Evolutionary conservation across 2,888 invertebrate species (phyloP).

Genomic region (Melinaea marsaeus): DNA sequence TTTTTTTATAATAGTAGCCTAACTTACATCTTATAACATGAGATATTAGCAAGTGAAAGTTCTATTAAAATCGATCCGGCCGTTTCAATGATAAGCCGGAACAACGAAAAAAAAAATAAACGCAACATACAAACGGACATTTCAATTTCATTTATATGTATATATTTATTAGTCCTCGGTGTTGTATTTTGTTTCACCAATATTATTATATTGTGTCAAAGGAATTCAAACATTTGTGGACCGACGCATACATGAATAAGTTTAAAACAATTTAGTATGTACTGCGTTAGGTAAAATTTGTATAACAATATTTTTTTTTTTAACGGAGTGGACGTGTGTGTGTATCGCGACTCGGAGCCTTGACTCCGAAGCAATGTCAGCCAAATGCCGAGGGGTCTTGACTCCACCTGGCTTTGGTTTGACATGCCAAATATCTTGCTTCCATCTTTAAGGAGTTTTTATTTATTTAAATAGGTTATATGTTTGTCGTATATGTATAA

Average conservation of each 20-base stretch:
- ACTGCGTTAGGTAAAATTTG: conserved; percentile 27
- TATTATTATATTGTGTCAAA: conserved; percentile 11
- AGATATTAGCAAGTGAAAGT: no score
- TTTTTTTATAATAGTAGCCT: background rate
- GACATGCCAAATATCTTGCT: conserved; percentile 18
- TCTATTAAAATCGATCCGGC: no score
- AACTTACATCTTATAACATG: no score
- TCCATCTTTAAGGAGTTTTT: no score
- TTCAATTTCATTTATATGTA: no score
- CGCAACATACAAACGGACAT: no score
- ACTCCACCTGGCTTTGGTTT: conserved; percentile 22
- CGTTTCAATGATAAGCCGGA: no score
- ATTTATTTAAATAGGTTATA: no score
- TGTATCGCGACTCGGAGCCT: conserved; percentile 39
- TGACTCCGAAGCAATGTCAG: conserved; percentile 51
- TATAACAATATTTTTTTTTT: conserved; percentile 31
- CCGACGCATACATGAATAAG: conserved; percentile 28
- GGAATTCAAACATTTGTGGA: conserved; percentile 22
- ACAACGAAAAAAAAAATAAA: no score
- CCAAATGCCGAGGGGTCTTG: conserved; percentile 41
- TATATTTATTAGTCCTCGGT: background rate
- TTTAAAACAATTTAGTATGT: conserved; percentile 24
- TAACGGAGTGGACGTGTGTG: conserved; percentile 29
- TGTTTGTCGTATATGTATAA: no score
- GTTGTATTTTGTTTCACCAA: background rate